A percentile compares a stretch with the other conserved stretches of the same genome.
Conservation (phyloP, 2,113 vertebrate genomes). For the Sminthopsis crassicaudata region DNA sequence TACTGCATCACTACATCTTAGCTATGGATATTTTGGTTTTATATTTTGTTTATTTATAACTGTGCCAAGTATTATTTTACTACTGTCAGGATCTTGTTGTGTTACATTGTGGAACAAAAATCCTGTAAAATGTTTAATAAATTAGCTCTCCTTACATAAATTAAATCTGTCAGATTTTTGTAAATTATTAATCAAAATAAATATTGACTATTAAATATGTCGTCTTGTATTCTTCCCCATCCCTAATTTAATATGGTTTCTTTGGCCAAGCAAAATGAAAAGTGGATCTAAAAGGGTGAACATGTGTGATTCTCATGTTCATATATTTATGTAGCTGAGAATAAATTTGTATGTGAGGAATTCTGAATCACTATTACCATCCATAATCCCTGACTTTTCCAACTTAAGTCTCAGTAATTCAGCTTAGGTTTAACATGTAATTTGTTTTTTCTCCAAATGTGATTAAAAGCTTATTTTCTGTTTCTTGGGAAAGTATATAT, state of each 20-base stretch:
- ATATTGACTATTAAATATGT: conserved; percentile 87
- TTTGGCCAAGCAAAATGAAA: background rate
- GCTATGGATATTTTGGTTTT: conserved; percentile 86
- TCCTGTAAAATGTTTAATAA: conserved; percentile 91
- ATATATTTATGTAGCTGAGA: conserved; percentile 41
- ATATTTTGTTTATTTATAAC: conserved; percentile 90
- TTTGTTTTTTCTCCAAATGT: background rate
- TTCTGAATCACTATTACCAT: conserved; percentile 21
- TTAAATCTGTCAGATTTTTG: conserved; percentile 90
- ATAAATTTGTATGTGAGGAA: conserved; percentile 43
- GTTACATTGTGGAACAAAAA: conserved; percentile 89
- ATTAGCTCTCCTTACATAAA: conserved; percentile 90
- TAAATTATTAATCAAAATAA: conserved; percentile 92
- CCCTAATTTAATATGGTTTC: background rate
- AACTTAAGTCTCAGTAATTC: background rate
- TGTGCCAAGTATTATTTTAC: conserved; percentile 93
- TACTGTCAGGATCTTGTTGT: conserved; percentile 86
- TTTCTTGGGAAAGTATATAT: background rate
- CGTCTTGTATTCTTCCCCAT: conserved; percentile 57
- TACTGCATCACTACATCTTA: conserved; percentile 83
- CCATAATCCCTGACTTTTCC: background rate
- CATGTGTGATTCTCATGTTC: background rate
- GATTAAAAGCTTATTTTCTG: background rate
- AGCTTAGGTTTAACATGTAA: background rate
- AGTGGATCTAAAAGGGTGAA: background rate